These are phyloP conservation scores for Colossoma macropomum DNA, from an alignment of 2,113 vertebrate species.

Conservation along the genomic window DNA sequence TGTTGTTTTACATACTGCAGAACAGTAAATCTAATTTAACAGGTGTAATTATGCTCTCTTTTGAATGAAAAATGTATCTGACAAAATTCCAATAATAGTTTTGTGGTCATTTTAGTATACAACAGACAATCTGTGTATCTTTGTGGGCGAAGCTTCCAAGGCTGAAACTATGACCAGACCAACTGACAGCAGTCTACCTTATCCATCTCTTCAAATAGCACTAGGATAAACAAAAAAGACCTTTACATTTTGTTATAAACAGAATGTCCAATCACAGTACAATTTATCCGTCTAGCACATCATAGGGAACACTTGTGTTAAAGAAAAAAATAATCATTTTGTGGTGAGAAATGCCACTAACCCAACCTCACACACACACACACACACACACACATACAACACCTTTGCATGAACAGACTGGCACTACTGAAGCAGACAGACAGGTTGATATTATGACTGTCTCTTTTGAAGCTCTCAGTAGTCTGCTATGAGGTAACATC, in stretches of 20 bases:
- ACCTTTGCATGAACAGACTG: conserved; percentile 30
- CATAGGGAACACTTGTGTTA: conserved; percentile 20
- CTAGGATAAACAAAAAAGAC: neutral
- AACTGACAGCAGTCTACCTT: neutral
- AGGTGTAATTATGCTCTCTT: too few species aligned
- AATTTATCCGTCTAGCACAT: neutral
- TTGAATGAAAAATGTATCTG: too few species aligned
- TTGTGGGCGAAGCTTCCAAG: too few species aligned
- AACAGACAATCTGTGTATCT: too few species aligned
- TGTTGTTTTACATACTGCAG: too few species aligned
- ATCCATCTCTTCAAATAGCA: neutral
- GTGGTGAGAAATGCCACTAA: conserved; percentile 13
- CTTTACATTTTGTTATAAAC: conserved; percentile 5
- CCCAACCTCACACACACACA: conserved; percentile 15
- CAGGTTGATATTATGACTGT: conserved; percentile 57
- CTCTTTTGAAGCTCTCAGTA: conserved; percentile 62
- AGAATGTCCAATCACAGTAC: neutral
- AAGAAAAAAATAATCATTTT: conserved; percentile 21
- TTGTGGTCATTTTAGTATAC: too few species aligned
- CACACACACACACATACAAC: conserved; percentile 32
- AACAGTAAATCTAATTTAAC: too few species aligned
- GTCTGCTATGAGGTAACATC: conserved; percentile 63
- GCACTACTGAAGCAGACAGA: conserved; percentile 49
- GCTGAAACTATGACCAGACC: neutral
- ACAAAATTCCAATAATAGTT: too few species aligned